Conservation (phyloP, 2,888 invertebrate species). For the Alloplasta piceator region DNA sequence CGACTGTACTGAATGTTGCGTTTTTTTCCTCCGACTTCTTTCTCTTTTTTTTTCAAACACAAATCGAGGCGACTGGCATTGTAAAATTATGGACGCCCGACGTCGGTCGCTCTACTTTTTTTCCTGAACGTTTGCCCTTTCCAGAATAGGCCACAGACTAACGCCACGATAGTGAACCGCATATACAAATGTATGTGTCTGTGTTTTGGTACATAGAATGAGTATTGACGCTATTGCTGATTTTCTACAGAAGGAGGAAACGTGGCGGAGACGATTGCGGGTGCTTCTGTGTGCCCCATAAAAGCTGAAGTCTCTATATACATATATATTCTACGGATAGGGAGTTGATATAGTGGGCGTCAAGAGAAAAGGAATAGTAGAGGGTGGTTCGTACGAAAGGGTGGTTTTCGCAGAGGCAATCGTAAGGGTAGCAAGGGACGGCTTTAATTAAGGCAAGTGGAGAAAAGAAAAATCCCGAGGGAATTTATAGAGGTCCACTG, state of each 20-base stretch:
- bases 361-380: slow-evolving; percentile 47
- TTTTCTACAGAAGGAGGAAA: slow-evolving; percentile 9
- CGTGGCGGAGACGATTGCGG: neutral
- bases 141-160: slow-evolving; percentile 50
- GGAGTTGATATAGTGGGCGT: slow-evolving; percentile 26
- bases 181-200: neutral
- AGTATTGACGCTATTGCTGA: slow-evolving; percentile 2
- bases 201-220: neutral
- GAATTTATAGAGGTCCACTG: slow-evolving; percentile 81
- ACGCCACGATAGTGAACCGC: neutral
- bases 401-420: slow-evolving; percentile 70
- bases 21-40: slow-evolving; percentile 35
- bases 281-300: slow-evolving; percentile 22
- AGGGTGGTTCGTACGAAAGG: slow-evolving; percentile 66
- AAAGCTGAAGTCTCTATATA: slow-evolving; percentile 20
- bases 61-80: slow-evolving; percentile 26
- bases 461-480: slow-evolving; percentile 82
- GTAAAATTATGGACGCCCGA: slow-evolving; percentile 21
- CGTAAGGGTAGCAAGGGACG: slow-evolving; percentile 77
- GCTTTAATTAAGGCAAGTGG: slow-evolving; percentile 83
- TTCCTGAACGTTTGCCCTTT: slow-evolving; percentile 62
- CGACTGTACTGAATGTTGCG: slow-evolving; percentile 35
- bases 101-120: slow-evolving; percentile 55
- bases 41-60: slow-evolving; percentile 47
- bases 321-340: no score